phyloP scores from a whole-genome alignment of 2,888 invertebrate species.

The Gari tellinella region DNA sequence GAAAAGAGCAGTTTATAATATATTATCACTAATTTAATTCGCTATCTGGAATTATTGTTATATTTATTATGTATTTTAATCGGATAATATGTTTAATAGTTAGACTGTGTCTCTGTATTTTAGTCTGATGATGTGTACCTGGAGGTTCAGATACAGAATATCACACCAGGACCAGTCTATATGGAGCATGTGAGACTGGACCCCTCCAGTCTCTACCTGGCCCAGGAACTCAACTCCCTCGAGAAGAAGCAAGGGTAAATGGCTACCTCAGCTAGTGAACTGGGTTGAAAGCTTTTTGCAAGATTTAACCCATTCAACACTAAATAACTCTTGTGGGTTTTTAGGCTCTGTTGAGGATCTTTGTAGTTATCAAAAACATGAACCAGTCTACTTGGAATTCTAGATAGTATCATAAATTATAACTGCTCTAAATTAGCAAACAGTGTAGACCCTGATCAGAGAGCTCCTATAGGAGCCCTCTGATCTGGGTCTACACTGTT shows the following conservation, averaged over 20 bases:
- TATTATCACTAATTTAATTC: not conserved
- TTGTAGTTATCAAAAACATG: too few relatives aligned
- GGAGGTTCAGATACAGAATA: constrained; percentile 95
- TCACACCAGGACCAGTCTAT: constrained; percentile 95
- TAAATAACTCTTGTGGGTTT: too few relatives aligned
- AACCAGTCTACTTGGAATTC: too few relatives aligned
- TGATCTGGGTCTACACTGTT: too few relatives aligned
- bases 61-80: not conserved
- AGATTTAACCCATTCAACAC: too few relatives aligned
- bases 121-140: constrained; percentile 90
- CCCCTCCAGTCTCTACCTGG: constrained; percentile 94
- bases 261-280: too few relatives aligned
- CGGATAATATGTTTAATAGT: not conserved
- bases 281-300: too few relatives aligned
- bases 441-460: too few relatives aligned
- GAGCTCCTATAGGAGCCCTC: too few relatives aligned
- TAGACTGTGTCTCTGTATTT: constrained; percentile 40
- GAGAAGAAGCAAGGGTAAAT: constrained; percentile 74
- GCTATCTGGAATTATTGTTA: not conserved
- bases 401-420: too few relatives aligned
- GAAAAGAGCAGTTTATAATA: not conserved
- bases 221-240: constrained; percentile 83
- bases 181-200: constrained; percentile 97
- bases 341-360: too few relatives aligned
- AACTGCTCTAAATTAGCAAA: too few relatives aligned